Percentiles rank a stretch among this genome's conserved stretches.
Conservation (phyloP, 2,113 vertebrate genomes). For the Nibea albiflora region DNA sequence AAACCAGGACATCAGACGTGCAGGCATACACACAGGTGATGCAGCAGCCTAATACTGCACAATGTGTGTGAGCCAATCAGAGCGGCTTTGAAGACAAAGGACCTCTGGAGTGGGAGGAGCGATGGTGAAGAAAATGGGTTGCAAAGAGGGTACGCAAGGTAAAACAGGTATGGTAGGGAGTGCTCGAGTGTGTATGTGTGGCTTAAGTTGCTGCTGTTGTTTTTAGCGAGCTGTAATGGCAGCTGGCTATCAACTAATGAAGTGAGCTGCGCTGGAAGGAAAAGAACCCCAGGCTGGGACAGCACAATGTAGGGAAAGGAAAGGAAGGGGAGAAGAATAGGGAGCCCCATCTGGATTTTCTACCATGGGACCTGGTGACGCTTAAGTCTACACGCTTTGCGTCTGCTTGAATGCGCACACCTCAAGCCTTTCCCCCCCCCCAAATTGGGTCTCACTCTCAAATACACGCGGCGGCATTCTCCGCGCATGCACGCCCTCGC, state of each 20-base stretch:
- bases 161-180: not conserved
- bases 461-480: slow-evolving; percentile 30
- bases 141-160: not conserved
- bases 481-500: slow-evolving; percentile 7
- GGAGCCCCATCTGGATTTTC: slow-evolving; percentile 56
- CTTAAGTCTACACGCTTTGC: slow-evolving; percentile 27
- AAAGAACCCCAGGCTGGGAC: slow-evolving; percentile 4
- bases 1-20: not conserved
- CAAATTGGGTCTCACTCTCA: slow-evolving; percentile 36
- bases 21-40: not conserved
- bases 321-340: slow-evolving; percentile 1
- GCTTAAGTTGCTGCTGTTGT: slow-evolving; percentile 36
- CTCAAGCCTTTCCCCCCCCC: slow-evolving; percentile 16
- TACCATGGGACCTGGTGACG: slow-evolving; percentile 51
- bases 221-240: slow-evolving; percentile 50
- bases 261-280: slow-evolving; percentile 23
- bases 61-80: not conserved
- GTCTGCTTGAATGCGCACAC: slow-evolving; percentile 44
- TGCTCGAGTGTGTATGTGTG: not conserved
- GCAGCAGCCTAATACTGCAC: not conserved
- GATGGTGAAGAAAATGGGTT: not conserved
- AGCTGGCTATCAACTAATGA: slow-evolving; percentile 61
- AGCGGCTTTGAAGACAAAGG: not conserved
- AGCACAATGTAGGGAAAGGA: slow-evolving; percentile 1
- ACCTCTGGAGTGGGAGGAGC: not conserved